Conservation (phyloP, 1,140 invertebrate species). For the Pseudomyrmex dendroicus region DNA sequence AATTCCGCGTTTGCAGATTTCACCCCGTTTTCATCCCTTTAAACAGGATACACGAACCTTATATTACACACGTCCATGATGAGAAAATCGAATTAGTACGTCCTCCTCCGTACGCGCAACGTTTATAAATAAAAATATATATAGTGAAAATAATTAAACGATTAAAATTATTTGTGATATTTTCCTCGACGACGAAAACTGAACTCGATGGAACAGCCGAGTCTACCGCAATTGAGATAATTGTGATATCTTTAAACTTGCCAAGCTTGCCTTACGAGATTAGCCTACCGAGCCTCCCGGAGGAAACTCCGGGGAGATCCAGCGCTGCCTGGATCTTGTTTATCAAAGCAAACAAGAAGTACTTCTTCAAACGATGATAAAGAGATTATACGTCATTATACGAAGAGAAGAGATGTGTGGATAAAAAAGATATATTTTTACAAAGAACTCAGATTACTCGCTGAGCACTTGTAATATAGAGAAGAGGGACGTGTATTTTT, state of each 20-base stretch:
- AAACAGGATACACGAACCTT: no score
- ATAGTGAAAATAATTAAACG: not conserved
- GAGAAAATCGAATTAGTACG: no score
- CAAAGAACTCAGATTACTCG: not conserved
- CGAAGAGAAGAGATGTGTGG: not conserved
- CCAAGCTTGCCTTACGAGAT: constrained; percentile 5
- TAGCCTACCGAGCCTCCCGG: constrained; percentile 9
- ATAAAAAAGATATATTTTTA: not conserved
- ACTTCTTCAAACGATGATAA: constrained; percentile 16
- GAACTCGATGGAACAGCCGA: not conserved
- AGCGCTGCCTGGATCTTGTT: constrained; percentile 42
- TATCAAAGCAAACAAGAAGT: constrained; percentile 26
- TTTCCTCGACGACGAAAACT: not conserved
- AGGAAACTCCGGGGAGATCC: constrained; percentile 21
- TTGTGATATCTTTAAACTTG: constrained; percentile 5
- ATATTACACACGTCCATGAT: no score
- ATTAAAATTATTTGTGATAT: not conserved
- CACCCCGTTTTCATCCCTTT: not conserved
- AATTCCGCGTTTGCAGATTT: not conserved
- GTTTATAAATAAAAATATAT: no score
- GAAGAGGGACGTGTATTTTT: not conserved
- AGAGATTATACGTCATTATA: constrained; percentile 42
- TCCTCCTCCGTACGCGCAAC: no score
- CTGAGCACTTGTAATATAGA: not conserved
- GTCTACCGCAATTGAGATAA: constrained; percentile 23